Base-by-base conservation (phyloP, 2,113 vertebrate species). In the Elgaria multicarinata region DNA sequence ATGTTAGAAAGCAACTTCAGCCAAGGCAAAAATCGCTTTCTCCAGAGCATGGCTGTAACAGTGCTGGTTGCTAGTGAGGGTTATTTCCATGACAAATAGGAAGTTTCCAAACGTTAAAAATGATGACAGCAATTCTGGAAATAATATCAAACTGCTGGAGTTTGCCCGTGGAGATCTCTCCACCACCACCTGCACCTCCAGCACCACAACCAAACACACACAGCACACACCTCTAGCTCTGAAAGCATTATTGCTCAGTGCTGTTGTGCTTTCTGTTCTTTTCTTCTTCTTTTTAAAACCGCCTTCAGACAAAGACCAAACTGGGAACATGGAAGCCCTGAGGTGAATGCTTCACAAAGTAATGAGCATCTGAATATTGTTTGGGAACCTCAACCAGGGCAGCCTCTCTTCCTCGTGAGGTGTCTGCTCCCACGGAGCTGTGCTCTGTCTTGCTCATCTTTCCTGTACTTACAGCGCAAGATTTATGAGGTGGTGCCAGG, bases 351-450 rank as follows among this genome's bases (percentile, higher is more conserved):
- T 94, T 81, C 87, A 91, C 64, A 87, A 93, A 93, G 91, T 88
- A 94, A 94, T 20, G 78, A 95, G 87, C 87, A 90, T 87, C 75
- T 83, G 83, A 92, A 87, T 89, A 90, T 77, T 77, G 81, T 77
- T 86, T 89, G 89, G 69, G 85, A 95, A 93, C 92, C 84, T 88
- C 87, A 66, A 86, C 78, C 22, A 67, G 53, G 14, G 20, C 85
- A 39, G 69, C 77, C 77, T 7, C 87, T 33, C 26, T 20, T 64
- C 36, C 53, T 16, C 58, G 83, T 78, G 6, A 89, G 79, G 69
- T 20, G 26, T 67, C 89, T 72, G 50, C 71, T 93, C 33, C 72
- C 87, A 55, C 0, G 90, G 88, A 75, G 18, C 82, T 55, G 67
- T 46, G 1, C 50, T 75, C 74, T 90, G 93, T 87, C 86, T 82